Evolutionary conservation across 2,888 invertebrate species (phyloP).

Genomic region (Agriopis leucophaearia): DNA sequence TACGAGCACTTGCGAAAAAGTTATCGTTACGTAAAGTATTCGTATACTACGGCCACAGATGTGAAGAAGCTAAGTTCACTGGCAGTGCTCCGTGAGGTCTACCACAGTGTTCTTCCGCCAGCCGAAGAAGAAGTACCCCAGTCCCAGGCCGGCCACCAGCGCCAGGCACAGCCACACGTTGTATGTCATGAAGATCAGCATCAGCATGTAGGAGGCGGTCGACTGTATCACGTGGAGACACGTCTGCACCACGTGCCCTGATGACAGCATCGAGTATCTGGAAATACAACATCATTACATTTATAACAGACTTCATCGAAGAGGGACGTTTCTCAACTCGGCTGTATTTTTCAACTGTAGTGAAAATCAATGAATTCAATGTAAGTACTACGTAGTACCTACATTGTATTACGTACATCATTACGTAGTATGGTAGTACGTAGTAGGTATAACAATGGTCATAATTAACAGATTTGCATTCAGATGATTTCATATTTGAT

Average conservation of each 20-base stretch:
- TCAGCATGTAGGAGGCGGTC: conserved; percentile 95
- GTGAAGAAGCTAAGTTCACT: neutral
- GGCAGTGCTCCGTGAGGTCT: conserved; percentile 88
- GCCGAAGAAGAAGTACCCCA: conserved; percentile 97
- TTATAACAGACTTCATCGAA: neutral
- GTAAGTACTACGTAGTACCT: too few species aligned
- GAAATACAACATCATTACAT: conserved; percentile 52
- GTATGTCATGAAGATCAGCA: conserved; percentile 99
- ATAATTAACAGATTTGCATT: too few species aligned
- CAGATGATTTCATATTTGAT: too few species aligned
- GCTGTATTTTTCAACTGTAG: too few species aligned
- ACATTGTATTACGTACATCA: too few species aligned
- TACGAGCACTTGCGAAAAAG: too few species aligned
- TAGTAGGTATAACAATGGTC: too few species aligned
- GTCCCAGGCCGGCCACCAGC: conserved; percentile 94
- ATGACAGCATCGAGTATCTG: conserved; percentile 94
- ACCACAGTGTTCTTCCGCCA: conserved; percentile 97
- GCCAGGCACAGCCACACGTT: conserved; percentile 97
- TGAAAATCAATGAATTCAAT: too few species aligned
- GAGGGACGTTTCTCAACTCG: too few species aligned
- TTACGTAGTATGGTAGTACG: too few species aligned
- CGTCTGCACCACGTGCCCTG: conserved; percentile 94
- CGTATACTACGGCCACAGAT: too few species aligned
- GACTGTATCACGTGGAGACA: conserved; percentile 95
- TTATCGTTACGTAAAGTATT: too few species aligned